Evolutionary conservation across 2,113 vertebrate species (phyloP).

Genomic region (Edolisoma coerulescens): DNA sequence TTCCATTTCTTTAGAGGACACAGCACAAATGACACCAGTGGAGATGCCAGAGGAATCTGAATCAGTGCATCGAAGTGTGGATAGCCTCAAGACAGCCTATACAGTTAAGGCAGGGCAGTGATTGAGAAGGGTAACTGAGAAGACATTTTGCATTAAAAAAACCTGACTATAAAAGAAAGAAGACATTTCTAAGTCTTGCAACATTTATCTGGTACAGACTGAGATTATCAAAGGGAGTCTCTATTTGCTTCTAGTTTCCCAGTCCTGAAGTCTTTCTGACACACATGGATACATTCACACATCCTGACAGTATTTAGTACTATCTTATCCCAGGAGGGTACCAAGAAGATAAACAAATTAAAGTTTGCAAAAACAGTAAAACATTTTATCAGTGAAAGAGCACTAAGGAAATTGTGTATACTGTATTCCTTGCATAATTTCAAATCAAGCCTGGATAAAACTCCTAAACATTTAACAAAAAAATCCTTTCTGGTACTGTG

Average conservation of each 20-base stretch:
- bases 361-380: not conserved
- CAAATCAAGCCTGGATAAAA: not conserved
- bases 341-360: not conserved
- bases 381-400: not conserved
- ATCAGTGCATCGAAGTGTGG: not conserved
- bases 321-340: not conserved
- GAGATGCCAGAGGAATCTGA: not conserved
- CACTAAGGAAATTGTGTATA: not conserved
- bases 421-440: not conserved
- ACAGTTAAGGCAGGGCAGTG: not conserved
- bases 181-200: not conserved
- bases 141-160: not conserved
- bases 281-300: not conserved
- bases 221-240: not conserved
- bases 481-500: not conserved
- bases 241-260: not conserved
- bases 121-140: not conserved
- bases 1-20: not conserved
- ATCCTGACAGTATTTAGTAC: not conserved
- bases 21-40: not conserved
- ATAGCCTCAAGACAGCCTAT: not conserved
- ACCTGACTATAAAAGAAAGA: not conserved
- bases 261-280: not conserved
- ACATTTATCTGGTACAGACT: not conserved
- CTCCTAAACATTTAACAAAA: not conserved